Evolutionary conservation across 30 jellyfish, hydroid and myxozoan species (phyloP), one percentile per base, ranked within the genome.

Genomic region (Turritopsis dohrnii): DNA sequence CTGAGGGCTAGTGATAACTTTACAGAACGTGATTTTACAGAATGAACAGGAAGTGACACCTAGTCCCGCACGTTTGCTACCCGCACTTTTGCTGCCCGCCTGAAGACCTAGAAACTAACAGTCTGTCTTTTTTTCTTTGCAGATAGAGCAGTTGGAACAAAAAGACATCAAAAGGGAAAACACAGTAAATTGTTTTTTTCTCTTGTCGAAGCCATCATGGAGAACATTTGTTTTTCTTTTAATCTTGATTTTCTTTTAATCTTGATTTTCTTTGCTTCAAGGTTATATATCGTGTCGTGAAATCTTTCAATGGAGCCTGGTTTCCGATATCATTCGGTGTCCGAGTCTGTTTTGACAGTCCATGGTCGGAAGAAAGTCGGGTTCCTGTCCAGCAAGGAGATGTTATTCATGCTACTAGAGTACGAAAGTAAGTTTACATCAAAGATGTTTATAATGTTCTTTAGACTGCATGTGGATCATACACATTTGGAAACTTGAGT

Each of bases 131-230:
- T n/a, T n/a, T n/a, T n/a, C n/a, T n/a, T n/a, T n/a, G n/a, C 72
- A 90, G 97, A 83, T 90, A 16, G 97, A 90, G 29, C 97, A 90
- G 71, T 71, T 85, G 28, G 90, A 85, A 73, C 97, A 90, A 71
- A 90, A 86, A 71, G 88, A 90, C n/a, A 66, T 85, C 28, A 90
- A 90, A 72, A 90, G 95, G 72, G 97, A 85, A 13, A 82, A 91
- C 54, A 83, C 87, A 87, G 97, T 90, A 74, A 86, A 88, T 30
- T 29, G 21, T 27, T 21, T 0, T 53, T 66, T 22, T 71, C 0
- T 65, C 28, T 0, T n/a, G n/a, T n/a, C n/a, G n/a, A n/a, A n/a
- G n/a, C n/a, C 16, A 22, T 16, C 9, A n/a, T 28, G 20, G 31
- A 27, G 24, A n/a, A 26, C 18, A 24, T 24, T 1, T 28, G 16